These are phyloP conservation scores for Nebria ingens DNA, from an alignment of 1,140 invertebrate species.

Conservation along the genomic window DNA sequence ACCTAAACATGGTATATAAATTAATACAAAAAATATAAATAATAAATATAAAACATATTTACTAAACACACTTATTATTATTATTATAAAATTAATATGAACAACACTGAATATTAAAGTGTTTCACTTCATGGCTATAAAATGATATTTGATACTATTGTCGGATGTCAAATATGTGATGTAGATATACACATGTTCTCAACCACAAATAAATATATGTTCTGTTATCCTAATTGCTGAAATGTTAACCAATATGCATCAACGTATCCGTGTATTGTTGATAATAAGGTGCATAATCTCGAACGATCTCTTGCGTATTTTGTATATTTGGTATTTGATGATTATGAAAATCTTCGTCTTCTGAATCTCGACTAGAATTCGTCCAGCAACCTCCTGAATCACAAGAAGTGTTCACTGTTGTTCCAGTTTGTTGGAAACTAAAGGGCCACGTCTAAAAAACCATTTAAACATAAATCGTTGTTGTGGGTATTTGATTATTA, in stretches of 20 bases:
- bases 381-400: constrained; percentile 1
- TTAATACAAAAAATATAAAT: not conserved
- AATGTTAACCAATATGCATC: constrained; percentile 2
- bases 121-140: too few relatives aligned
- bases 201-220: constrained; percentile 4
- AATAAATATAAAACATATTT: too few relatives aligned
- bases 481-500: not conserved
- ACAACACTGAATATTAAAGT: too few relatives aligned
- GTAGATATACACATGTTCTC: not conserved
- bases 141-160: constrained; percentile 1
- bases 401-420: not conserved
- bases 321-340: not conserved
- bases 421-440: constrained; percentile 3
- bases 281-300: not conserved
- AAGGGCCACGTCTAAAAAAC: not conserved
- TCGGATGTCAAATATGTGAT: constrained; percentile 6
- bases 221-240: not conserved
- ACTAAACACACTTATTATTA: too few relatives aligned
- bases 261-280: constrained; percentile 1
- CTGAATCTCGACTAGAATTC: not conserved
- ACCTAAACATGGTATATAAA: too few relatives aligned
- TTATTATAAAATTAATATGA: not conserved
- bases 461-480: not conserved
- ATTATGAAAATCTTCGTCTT: constrained; percentile 3
- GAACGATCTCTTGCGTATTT: not conserved